phyloP scores from a whole-genome alignment of 2,888 invertebrate genomes.

The Chymomyza fuscimana region DNA sequence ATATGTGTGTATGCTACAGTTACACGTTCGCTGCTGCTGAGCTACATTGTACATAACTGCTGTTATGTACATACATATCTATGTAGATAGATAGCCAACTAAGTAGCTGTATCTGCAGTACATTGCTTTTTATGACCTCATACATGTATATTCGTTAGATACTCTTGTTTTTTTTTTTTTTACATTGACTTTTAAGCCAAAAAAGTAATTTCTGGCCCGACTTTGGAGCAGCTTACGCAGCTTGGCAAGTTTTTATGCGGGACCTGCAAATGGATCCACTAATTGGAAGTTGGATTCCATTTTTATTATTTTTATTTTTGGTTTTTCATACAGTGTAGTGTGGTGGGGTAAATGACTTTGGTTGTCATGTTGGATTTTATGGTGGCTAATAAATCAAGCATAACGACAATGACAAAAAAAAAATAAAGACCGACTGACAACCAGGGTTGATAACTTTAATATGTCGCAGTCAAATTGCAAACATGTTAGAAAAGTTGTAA shows the following conservation, averaged over 20 bases:
- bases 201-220: slow-evolving; percentile 5
- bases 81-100: slow-evolving; percentile 8
- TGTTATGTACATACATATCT: background rate
- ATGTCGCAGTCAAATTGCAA: background rate
- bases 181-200: slow-evolving; percentile 7
- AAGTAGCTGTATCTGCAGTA: background rate
- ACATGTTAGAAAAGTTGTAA: background rate
- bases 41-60: background rate
- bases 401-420: slow-evolving; percentile 1
- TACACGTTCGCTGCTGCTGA: background rate
- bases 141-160: slow-evolving; percentile 20
- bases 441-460: slow-evolving; percentile 6
- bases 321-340: background rate
- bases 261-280: slow-evolving; percentile 11
- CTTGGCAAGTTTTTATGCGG: slow-evolving; percentile 37
- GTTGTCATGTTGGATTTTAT: slow-evolving; percentile 7
- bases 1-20: background rate
- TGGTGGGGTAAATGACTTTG: slow-evolving; percentile 4
- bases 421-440: background rate
- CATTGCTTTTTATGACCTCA: slow-evolving; percentile 5
- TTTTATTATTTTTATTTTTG: background rate
- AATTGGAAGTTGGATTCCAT: slow-evolving; percentile 16
- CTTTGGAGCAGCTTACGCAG: slow-evolving; percentile 8
- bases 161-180: slow-evolving; percentile 24
- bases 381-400: slow-evolving; percentile 4